phyloP scores from a whole-genome alignment of 35 echinoderm and acorn worm species.

The Amphiura filiformis region DNA sequence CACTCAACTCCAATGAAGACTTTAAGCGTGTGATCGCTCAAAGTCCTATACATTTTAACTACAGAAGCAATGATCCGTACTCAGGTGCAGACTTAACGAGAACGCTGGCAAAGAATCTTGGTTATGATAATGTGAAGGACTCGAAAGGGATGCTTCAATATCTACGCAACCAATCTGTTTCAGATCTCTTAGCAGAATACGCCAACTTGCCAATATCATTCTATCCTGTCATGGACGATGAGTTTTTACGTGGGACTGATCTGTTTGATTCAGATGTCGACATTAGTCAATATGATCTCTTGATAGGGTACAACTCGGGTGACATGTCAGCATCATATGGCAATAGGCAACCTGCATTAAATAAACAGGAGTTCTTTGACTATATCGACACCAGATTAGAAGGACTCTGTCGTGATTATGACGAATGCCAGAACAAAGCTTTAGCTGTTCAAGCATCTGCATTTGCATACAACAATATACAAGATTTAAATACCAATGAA shows the following conservation, averaged over 20 bases:
- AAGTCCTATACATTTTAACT: not conserved
- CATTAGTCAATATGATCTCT: constrained; percentile 26
- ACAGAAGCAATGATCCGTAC: not conserved
- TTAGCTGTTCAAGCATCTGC: not conserved
- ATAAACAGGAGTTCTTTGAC: not conserved
- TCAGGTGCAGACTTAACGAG: not conserved
- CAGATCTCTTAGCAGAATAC: not conserved
- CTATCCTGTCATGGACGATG: constrained; percentile 28
- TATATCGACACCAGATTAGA: not conserved
- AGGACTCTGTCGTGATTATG: not conserved
- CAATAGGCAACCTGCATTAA: not conserved
- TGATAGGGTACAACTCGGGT: constrained; percentile 31
- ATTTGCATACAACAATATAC: not conserved
- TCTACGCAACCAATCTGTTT: constrained; percentile 9
- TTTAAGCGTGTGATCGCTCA: constrained; percentile 31
- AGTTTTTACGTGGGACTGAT: constrained; percentile 19
- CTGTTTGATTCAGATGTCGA: not conserved
- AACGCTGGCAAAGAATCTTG: not conserved
- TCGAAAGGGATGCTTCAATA: constrained; percentile 10
- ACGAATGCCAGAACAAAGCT: not conserved
- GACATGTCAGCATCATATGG: constrained; percentile 15
- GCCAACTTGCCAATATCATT: not conserved
- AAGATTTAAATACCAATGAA: not conserved
- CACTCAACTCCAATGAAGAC: not conserved
- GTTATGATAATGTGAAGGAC: not conserved